Base-by-base conservation (phyloP, 2,888 invertebrate genomes). In the Euspilapteryx auroguttella region DNA sequence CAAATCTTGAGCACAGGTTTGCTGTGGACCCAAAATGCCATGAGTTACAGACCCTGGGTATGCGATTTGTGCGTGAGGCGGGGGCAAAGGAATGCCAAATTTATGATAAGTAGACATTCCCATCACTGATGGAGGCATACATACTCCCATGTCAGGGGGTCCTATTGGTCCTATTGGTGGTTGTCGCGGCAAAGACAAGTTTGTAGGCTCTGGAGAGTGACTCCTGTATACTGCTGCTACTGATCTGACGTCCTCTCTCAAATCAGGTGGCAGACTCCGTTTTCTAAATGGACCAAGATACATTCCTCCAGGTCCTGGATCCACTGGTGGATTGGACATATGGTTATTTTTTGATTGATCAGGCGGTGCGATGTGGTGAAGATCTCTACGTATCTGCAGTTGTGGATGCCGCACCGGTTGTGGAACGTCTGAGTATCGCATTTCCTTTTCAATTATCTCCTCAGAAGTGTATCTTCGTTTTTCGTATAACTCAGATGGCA, bases 301-400 rank as follows among this genome's bases (percentile, higher is more conserved):
- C 45, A 75, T 55, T 28, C 61, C 47, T 34, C 69, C 59, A 38
- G 68, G 62, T 35, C 69, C 66, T 12, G 73, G 61, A 23, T 73
- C 68, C 36, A 79, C 66, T 30, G 77, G 51, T 10, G 73, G 54
- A 42, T 64, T 71, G 28, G 66, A 51, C 38, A 79, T 49, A 41
- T 61, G 66, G 25, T 50, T 50, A 27, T 71, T 53, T 40, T 71
- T 68, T 6, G 57, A 39, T 4, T 63, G 48, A 35, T 76, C 66
- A 5, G 59, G 54, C 21, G 69, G 71, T 21, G 47, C 55, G 23
- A 79, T 66, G 54, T 80, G 79, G 42, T 87, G 81, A 22, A 90
- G 68, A 49, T 90, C 90, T 49, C 89, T 75, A 28, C 90, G 79
- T 31, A 90, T 89, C 48, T 90, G 89, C 23, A 90, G 53, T 43